Evolutionary conservation across 2,113 vertebrate species (phyloP), one percentile per base, ranked within the genome.

Genomic region (Oncorhynchus masou): DNA sequence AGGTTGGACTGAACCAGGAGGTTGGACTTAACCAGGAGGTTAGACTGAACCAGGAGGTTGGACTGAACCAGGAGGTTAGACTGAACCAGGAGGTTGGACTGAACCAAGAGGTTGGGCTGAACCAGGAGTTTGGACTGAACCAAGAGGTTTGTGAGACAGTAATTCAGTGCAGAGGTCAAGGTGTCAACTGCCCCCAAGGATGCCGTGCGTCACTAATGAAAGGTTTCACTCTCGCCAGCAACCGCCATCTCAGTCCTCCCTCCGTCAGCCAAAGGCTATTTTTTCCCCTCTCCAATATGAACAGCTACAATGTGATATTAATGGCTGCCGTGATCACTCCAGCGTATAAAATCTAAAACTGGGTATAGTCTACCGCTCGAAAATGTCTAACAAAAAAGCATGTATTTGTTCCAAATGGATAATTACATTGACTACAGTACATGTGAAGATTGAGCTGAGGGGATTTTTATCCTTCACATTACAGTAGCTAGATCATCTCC

Each of bases 171-270:
- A 4, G 73, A 76, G 60, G 73, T 75, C 76, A 49, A 5, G 12
- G 34, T 76, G 68, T 77, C 73, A 75, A 20, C 71, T 70, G 71
- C 68, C 75, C 76, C 71, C 11, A 13, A 31, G 62, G 71, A 57
- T 68, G 25, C 19, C 51, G 1, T 59, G n/a, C 34, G 24, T 71
- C 68, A 25, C 69, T 51, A 69, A 69, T 75, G 74, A 75, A 75
- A 75, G 74, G 49, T 59, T 69, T 75, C 67, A 69, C 31, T 45
- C 67, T 72, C 54, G 20, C 74, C 13, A 1, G 5, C 51, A 34
- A 6, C 29, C 5, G 16, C 39, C 69, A 70, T n/a, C 75, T 12
- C 57, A 48, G 59, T 25, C 68, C 57, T 64, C 68, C 59, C 39
- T 64, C 68, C 9, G 4, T 64, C 48, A 68, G 64, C 39, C 68